Base-by-base conservation (phyloP, 2,888 invertebrate species). In the Gryllus longicercus region DNA sequence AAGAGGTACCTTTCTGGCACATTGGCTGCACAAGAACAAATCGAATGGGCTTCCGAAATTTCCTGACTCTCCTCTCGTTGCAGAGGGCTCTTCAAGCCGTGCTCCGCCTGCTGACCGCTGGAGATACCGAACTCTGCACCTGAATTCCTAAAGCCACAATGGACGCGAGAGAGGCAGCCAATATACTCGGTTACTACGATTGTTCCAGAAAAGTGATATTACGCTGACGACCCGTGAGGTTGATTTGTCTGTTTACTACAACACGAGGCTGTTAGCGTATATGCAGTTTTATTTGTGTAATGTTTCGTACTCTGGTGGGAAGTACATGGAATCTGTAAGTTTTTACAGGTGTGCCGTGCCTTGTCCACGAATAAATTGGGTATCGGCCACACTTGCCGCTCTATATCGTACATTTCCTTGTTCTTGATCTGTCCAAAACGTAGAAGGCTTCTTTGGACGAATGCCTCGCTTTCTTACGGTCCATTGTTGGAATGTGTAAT, bases 111-210 rank as follows among this genome's bases (percentile, higher is more conserved):
- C 74, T 76, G 51, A 63, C 51, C 78, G 50, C 79, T 82, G 82
- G 83, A 83, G 83, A 82, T 83, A 83, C 83, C 83, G 82, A 83
- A 82, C 83, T 83, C 83, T 83, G 78, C 82, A 83, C 83, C 83
- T 83, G 83, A 83, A 82, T 83, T 83, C 83, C 83, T 80, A 81
- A 79, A 63, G 23, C 51, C 25, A 74, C 74, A 18, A 38, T n/a
- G 77, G 18, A 38, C 63, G 74, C 50, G 76, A 23, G 49, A 49
- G n/a, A 51, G 18, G 38, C 76, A 63, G 63, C 77, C 74, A 79
- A 80, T 76, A 78, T 79, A 78, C 77, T 80, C 77, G 82, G 78
- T 79, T 81, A 79, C 81, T 75, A 79, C 50, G 77, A 79, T 77
- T 74, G 75, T 74, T 51, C 74, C 50, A 63, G 63, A 63, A 63